These are phyloP conservation scores for Muntiacus muntjak DNA, from an alignment of 2,113 vertebrate species.

Conservation along the genomic window DNA sequence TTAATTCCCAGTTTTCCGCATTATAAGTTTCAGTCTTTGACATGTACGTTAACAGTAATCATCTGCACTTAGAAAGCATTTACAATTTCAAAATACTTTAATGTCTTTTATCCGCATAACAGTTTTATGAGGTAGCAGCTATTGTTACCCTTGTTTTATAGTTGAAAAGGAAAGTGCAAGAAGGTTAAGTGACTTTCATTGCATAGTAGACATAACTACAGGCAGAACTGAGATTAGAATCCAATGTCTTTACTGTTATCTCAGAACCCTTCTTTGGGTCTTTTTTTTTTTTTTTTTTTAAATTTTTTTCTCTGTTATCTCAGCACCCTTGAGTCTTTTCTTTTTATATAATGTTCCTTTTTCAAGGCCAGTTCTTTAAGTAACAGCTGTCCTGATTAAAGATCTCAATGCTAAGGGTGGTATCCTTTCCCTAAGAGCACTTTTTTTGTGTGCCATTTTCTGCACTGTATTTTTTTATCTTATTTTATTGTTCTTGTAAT, in stretches of 20 bases:
- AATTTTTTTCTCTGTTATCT: background rate
- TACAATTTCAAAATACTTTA: slow-evolving; percentile 56
- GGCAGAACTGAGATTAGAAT: background rate
- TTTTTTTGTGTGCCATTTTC: background rate
- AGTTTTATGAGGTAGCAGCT: slow-evolving; percentile 34
- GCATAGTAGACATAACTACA: background rate
- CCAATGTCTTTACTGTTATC: background rate
- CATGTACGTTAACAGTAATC: slow-evolving; percentile 16
- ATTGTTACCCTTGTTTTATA: slow-evolving; percentile 26
- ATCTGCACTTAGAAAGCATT: slow-evolving; percentile 25
- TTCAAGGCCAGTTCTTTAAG: slow-evolving; percentile 1
- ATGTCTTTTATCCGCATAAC: slow-evolving; percentile 25
- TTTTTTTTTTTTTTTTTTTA: background rate
- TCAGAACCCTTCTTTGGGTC: background rate
- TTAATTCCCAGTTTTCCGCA: slow-evolving; percentile 35
- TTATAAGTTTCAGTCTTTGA: slow-evolving; percentile 40
- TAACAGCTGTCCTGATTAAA: slow-evolving; percentile 3
- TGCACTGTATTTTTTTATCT: background rate
- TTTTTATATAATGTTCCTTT: background rate
- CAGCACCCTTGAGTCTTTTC: background rate
- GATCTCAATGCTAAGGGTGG: background rate
- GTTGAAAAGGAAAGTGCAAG: slow-evolving; percentile 45
- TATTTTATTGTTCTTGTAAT: background rate
- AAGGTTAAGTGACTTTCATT: slow-evolving; percentile 24
- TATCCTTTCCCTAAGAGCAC: background rate